These are phyloP conservation scores for Synodontis membranacea DNA, from an alignment of 2,113 vertebrate species.

Conservation along the genomic window DNA sequence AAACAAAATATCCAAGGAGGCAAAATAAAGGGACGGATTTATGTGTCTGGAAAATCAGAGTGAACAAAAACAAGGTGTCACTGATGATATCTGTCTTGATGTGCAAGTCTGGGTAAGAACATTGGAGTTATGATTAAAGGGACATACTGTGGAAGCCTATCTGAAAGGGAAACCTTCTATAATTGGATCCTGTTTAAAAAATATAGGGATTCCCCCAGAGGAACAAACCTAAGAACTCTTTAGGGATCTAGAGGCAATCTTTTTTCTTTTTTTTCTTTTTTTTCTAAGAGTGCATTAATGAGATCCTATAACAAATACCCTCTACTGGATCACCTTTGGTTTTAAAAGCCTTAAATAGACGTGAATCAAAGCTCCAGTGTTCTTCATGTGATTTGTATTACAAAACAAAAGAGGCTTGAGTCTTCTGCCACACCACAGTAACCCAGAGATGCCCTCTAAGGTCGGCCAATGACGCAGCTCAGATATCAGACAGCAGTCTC, in stretches of 20 bases:
- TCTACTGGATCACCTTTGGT: constrained; percentile 66
- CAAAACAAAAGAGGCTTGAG: constrained; percentile 62
- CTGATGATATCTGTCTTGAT: constrained; percentile 19
- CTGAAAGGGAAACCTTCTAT: not conserved
- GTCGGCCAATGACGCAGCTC: constrained; percentile 54
- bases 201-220: not conserved
- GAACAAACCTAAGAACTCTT: not conserved
- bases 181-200: not conserved
- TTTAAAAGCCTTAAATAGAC: constrained; percentile 68
- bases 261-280: not conserved
- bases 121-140: not conserved
- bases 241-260: not conserved
- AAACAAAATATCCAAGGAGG: constrained; percentile 4
- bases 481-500: constrained; percentile 39
- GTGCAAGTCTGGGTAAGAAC: not conserved
- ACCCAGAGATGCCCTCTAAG: constrained; percentile 60
- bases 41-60: constrained; percentile 10
- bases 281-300: not conserved
- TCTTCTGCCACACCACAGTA: constrained; percentile 36
- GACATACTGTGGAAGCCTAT: not conserved
- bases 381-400: constrained; percentile 66
- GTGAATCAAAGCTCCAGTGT: constrained; percentile 60
- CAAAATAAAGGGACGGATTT: not conserved
- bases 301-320: not conserved
- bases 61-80: constrained; percentile 32